These are phyloP conservation scores for Nycticebus coucang DNA, from an alignment of 2,113 vertebrate genomes.

Conservation along the genomic window DNA sequence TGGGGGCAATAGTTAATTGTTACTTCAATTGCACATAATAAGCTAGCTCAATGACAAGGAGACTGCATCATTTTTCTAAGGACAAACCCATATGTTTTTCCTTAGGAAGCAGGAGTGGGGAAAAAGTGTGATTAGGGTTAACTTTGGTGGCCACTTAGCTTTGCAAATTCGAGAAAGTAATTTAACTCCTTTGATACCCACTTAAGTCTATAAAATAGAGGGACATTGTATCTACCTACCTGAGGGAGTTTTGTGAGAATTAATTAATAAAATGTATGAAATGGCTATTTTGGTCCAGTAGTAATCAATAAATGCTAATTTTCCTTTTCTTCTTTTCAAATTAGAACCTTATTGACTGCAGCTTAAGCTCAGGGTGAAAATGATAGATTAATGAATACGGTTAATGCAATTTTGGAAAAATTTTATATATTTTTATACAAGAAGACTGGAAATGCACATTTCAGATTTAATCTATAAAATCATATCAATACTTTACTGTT, in stretches of 20 bases:
- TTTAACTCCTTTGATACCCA: background rate
- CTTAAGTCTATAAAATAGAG: slow-evolving; percentile 24
- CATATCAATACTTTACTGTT: background rate
- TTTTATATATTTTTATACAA: slow-evolving; percentile 12
- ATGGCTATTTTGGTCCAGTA: background rate
- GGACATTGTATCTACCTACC: background rate
- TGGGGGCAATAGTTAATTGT: background rate
- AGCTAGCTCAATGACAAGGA: background rate
- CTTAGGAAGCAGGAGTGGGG: background rate
- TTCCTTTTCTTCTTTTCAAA: background rate
- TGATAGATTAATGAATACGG: background rate
- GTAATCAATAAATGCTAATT: background rate
- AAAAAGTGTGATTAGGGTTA: background rate
- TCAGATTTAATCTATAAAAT: slow-evolving; percentile 12
- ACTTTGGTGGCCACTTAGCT: background rate
- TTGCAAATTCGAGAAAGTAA: background rate
- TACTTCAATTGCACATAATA: background rate
- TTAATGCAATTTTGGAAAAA: background rate
- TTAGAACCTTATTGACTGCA: background rate
- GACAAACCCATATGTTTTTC: background rate
- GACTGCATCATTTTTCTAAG: background rate
- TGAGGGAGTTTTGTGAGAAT: background rate
- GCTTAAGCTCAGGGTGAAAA: background rate
- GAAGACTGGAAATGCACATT: background rate
- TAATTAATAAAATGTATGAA: background rate